A percentile compares a stretch with the other conserved stretches of the same genome.
Conservation (phyloP, 2,888 invertebrate species). For the Azorinus chamasolen region DNA sequence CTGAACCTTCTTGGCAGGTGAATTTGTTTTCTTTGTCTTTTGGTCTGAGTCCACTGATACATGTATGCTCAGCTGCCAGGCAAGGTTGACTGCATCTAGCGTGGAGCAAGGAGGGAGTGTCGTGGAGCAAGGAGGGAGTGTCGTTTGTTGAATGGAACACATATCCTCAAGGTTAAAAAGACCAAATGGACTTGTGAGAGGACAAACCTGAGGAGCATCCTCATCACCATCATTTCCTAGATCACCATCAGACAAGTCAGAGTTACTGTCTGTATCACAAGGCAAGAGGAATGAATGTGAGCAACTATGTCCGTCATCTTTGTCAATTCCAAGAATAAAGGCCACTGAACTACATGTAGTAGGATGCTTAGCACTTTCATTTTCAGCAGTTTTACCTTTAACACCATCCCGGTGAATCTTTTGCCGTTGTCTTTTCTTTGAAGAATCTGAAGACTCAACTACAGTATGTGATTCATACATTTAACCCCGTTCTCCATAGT, state of each 20-base stretch:
- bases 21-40: constrained; percentile 5
- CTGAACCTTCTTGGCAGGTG: constrained; percentile 61
- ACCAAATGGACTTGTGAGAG: constrained; percentile 21
- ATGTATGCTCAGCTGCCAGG: constrained; percentile 63
- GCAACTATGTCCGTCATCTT: constrained; percentile 9
- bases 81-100: constrained; percentile 60
- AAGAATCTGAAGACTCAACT: too few relatives aligned
- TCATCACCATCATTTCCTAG: constrained; percentile 42
- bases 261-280: constrained; percentile 56
- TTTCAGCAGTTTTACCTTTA: constrained; percentile 4
- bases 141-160: constrained; percentile 40
- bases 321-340: constrained; percentile 64
- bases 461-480: too few relatives aligned
- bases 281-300: constrained; percentile 56
- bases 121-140: too few relatives aligned
- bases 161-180: constrained; percentile 56
- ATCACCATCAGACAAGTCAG: constrained; percentile 62
- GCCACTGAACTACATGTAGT: constrained; percentile 53
- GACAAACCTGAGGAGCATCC: constrained; percentile 29
- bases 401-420: constrained; percentile 42
- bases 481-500: too few relatives aligned
- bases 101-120: too few relatives aligned
- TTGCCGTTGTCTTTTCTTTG: constrained; percentile 65
- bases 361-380: constrained; percentile 11
- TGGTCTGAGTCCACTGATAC: constrained; percentile 1